Base-by-base conservation (phyloP, 2,797 vertebrate genomes). In the Rhinophrynus dorsalis region DNA sequence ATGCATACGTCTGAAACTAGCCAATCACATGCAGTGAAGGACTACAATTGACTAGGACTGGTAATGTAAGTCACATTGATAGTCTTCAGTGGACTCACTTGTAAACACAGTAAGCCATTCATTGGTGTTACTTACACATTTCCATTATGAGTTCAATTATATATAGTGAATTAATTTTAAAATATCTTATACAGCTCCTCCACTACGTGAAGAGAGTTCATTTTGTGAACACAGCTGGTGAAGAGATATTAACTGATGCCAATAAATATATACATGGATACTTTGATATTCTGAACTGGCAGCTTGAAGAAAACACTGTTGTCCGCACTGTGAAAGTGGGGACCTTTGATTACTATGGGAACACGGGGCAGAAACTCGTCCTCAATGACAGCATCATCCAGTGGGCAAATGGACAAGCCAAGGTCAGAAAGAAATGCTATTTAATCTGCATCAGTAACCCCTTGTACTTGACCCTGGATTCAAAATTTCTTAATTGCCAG, bases 281-380 rank as follows among this genome's bases (percentile, higher is more conserved):
- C 12, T 57, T 68, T 11, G 57, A 67, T 11, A 62, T 74, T n/a
- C 2, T 62, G 24, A 67, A 61, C 38, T 64, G 66, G 35, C 35
- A 35, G 11, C 2, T 57, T 5, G 27, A 38, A 2, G 13, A 17
- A 15, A 29, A 37, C 7, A 38, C 29, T 6, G 30, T n/a, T 1
- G 13, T 17, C 6, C 27, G 42, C n/a, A 56, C 50, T 48, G 23
- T 56, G 13, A 67, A 55, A 30, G 50, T 74, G n/a, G 65, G 58
- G 5, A 48, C 8, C 18, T 56, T 68, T 15, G 37, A 68, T 37
- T 30, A 29, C 10, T 21, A 30, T 4, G 23, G 15, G 7, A 6
- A 15, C 13, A 18, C 26, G 1, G 20, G 26, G 10, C 17, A 32
- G 23, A 44, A 40, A n/a, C 51, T 68, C 6, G 5, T 12, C 6